Evolutionary conservation across 2,888 invertebrate species (phyloP).

Genomic region (Megastigmus dorsalis): DNA sequence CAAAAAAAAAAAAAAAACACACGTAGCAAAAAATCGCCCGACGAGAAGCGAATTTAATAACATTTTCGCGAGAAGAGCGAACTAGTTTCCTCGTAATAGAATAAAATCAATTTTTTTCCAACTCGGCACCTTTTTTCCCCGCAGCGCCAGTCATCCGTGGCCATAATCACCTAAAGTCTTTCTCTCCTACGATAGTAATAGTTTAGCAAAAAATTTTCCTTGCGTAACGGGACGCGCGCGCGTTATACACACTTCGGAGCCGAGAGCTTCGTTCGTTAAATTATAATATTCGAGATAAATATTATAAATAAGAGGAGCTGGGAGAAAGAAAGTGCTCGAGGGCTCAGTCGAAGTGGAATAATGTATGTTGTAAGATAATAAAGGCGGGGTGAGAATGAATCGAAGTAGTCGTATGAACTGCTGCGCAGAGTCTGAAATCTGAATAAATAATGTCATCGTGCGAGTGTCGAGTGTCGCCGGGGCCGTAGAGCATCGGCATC

Average conservation of each 20-base stretch:
- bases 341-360: background rate
- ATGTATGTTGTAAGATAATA: background rate
- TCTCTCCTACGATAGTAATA: constrained; percentile 32
- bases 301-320: constrained; percentile 16
- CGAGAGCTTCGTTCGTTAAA: constrained; percentile 21
- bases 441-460: constrained; percentile 22
- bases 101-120: background rate
- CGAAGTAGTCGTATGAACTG: background rate
- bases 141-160: constrained; percentile 32
- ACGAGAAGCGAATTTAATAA: no score
- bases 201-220: constrained; percentile 13
- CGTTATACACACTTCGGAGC: background rate
- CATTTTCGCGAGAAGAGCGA: background rate
- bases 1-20: no score
- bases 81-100: background rate
- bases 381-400: constrained; percentile 1
- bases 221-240: background rate
- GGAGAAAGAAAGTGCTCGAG: background rate
- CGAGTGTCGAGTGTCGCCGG: constrained; percentile 1
- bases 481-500: background rate
- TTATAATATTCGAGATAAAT: constrained; percentile 34
- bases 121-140: constrained; percentile 12
- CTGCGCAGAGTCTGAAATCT: constrained; percentile 8
- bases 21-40: no score
- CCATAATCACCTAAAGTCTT: constrained; percentile 33